Conservation (phyloP, 2,113 vertebrate genomes). For the Phainopepla nitens region DNA sequence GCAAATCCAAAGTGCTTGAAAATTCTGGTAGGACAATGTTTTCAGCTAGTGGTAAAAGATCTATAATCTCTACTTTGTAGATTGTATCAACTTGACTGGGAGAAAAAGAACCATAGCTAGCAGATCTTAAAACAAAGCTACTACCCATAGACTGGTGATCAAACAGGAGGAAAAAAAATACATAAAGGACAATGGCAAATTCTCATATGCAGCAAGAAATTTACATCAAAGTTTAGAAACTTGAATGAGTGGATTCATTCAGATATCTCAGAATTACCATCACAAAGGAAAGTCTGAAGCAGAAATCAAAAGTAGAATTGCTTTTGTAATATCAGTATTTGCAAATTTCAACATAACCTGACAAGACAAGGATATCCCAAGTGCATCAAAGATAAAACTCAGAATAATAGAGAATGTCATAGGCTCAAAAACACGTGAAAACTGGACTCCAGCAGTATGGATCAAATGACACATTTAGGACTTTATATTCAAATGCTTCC, state of each 20-base stretch:
- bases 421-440: neutral
- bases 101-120: neutral
- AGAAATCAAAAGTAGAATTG: conserved; percentile 14
- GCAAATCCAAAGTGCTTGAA: neutral
- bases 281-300: conserved; percentile 16
- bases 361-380: neutral
- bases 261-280: conserved; percentile 13
- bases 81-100: neutral
- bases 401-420: neutral
- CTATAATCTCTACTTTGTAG: neutral
- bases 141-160: neutral
- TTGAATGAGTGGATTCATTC: conserved; percentile 3
- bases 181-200: neutral
- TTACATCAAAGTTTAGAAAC: conserved; percentile 29
- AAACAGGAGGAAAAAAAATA: neutral
- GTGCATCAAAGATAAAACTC: neutral
- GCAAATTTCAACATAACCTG: neutral
- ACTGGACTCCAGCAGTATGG: neutral
- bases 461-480: neutral
- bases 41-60: neutral
- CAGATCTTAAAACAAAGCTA: neutral
- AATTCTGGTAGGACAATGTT: neutral
- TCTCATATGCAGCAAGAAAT: neutral
- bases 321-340: neutral
- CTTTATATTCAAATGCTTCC: neutral